phyloP scores from a whole-genome alignment of 2,888 invertebrate genomes.

The Myathropa florea region DNA sequence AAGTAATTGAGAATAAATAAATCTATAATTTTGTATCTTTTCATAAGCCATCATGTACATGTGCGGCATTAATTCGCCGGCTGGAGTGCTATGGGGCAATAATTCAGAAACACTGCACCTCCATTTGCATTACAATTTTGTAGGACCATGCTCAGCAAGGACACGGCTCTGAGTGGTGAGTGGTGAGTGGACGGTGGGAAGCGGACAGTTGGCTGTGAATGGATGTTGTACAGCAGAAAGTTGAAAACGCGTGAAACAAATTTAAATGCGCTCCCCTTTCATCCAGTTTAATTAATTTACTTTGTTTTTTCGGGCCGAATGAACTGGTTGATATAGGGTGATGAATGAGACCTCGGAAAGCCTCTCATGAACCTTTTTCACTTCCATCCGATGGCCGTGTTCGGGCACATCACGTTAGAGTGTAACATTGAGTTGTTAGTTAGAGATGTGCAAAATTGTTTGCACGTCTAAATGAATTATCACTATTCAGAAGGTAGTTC shows the following conservation, averaged over 20 bases:
- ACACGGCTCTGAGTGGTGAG: neutral
- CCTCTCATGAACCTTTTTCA: neutral
- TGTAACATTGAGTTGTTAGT: neutral
- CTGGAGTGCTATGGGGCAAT: conserved; percentile 17
- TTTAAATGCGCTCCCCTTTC: conserved; percentile 17
- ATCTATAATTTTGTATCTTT: conserved; percentile 43
- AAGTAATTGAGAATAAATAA: conserved; percentile 52
- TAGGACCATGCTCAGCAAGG: neutral
- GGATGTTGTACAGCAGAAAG: neutral
- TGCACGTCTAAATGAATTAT: too few relatives aligned
- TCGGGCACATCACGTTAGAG: neutral
- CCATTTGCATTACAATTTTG: conserved; percentile 44
- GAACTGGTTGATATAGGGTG: neutral
- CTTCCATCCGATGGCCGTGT: neutral
- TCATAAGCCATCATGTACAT: conserved; percentile 14
- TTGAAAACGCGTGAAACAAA: neutral
- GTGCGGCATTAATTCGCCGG: conserved; percentile 9
- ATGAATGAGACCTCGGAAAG: neutral
- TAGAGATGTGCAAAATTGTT: too few relatives aligned
- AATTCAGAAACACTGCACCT: conserved; percentile 45
- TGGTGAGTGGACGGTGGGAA: neutral
- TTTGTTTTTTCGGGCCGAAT: neutral
- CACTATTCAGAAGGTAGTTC: too few relatives aligned
- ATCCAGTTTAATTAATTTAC: neutral
- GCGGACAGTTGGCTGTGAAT: neutral